Evolutionary conservation across 2,888 invertebrate species (phyloP).

Genomic region (Melanotus villosus): DNA sequence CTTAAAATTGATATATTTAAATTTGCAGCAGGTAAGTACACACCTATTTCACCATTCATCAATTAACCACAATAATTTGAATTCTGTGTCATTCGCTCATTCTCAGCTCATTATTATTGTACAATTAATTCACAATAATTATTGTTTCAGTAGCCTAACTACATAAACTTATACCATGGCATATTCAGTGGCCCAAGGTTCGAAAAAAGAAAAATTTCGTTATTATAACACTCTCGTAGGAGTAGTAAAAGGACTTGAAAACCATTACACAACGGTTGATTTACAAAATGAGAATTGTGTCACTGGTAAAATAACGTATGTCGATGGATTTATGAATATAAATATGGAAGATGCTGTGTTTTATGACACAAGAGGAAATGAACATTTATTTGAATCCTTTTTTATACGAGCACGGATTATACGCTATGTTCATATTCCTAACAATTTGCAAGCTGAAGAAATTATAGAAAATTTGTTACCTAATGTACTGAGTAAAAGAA

Average conservation of each 20-base stretch:
- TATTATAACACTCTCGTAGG: conserved; percentile 60
- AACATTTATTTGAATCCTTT: conserved; percentile 74
- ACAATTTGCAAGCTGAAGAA: conserved; percentile 58
- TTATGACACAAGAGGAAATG: conserved; percentile 74
- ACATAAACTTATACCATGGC: too few species aligned
- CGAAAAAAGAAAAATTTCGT: conserved; percentile 37
- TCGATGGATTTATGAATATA: conserved; percentile 81
- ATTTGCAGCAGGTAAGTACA: too few species aligned
- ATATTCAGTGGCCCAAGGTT: neutral
- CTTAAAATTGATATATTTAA: too few species aligned
- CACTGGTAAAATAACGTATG: conserved; percentile 73
- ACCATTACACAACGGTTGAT: conserved; percentile 75
- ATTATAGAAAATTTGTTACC: conserved; percentile 54
- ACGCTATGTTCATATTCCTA: conserved; percentile 79
- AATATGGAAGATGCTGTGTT: conserved; percentile 75
- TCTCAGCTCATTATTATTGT: too few species aligned
- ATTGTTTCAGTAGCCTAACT: too few species aligned
- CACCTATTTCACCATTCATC: too few species aligned
- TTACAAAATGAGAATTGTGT: conserved; percentile 77
- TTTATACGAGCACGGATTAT: conserved; percentile 77
- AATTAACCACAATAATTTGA: too few species aligned
- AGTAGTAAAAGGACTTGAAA: conserved; percentile 74
- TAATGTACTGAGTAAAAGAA: neutral
- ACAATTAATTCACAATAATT: too few species aligned
- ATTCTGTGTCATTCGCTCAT: too few species aligned